phyloP scores from a whole-genome alignment of 2,888 invertebrate species.

The Latrodectus hesperus region DNA sequence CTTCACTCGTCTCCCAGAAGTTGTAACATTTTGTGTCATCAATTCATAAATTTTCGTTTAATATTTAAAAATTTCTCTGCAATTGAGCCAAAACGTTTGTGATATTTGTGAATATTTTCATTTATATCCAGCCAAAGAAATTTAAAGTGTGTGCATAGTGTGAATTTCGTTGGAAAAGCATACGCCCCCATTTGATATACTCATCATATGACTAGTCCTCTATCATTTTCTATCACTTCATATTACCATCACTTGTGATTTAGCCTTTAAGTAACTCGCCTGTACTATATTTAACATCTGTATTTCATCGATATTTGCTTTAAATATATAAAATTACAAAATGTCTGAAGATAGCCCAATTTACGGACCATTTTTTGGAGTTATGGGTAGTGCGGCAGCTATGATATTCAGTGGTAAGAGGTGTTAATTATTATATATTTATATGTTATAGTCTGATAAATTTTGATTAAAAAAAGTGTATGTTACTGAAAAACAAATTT shows the following conservation, averaged over 20 bases:
- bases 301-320: neutral
- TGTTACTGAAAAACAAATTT: no score
- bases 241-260: neutral
- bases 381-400: constrained; percentile 99
- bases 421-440: no score
- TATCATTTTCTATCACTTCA: neutral
- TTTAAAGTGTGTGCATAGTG: neutral
- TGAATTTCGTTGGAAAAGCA: neutral
- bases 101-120: no score
- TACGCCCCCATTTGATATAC: neutral
- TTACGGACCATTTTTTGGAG: constrained; percentile 99
- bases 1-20: no score
- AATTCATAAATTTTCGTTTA: no score
- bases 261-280: neutral
- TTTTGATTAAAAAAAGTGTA: no score
- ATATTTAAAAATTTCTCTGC: no score
- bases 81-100: no score
- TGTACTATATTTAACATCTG: neutral
- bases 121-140: no score
- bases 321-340: constrained; percentile 3
- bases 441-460: no score
- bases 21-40: no score
- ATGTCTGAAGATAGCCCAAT: constrained; percentile 79
- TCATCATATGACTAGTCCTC: neutral
- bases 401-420: constrained; percentile 98